phyloP scores from a whole-genome alignment of 2,797 vertebrate species.

The Rallus crepitans region DNA sequence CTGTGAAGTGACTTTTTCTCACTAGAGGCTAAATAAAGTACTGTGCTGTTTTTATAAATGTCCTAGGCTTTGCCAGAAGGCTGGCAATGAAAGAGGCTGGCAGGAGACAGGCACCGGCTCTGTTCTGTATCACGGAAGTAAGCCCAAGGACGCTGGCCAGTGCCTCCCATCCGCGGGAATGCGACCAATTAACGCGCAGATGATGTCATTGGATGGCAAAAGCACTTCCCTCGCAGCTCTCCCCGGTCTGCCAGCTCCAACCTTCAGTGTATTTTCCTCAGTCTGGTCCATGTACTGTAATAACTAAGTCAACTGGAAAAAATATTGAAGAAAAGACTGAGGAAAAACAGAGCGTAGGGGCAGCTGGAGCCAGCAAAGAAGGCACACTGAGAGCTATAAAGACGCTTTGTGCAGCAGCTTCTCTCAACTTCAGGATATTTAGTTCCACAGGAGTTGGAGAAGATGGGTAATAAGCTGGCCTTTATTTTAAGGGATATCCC shows the following conservation, averaged over 20 bases:
- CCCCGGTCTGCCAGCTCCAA: constrained; percentile 47
- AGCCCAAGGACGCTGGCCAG: constrained; percentile 56
- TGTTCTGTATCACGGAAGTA: constrained; percentile 65
- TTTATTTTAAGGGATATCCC: constrained; percentile 75
- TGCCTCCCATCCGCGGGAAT: constrained; percentile 42
- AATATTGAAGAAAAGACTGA: constrained; percentile 73
- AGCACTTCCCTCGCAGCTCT: constrained; percentile 40
- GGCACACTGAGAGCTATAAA: constrained; percentile 72
- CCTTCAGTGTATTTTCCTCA: constrained; percentile 64
- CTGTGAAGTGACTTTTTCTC: constrained; percentile 67
- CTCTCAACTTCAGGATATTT: constrained; percentile 63
- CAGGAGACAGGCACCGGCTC: constrained; percentile 65
- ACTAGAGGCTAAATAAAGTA: constrained; percentile 65
- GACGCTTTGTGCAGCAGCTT: constrained; percentile 73
- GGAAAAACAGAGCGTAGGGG: constrained; percentile 69
- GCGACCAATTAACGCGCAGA: constrained; percentile 27
- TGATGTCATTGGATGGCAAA: constrained; percentile 69
- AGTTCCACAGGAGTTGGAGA: constrained; percentile 69
- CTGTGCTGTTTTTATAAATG: constrained; percentile 70
- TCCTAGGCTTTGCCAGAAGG: constrained; percentile 64
- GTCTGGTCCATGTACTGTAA: constrained; percentile 66
- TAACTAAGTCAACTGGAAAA: constrained; percentile 79
- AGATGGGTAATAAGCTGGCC: constrained; percentile 66
- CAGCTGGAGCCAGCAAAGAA: constrained; percentile 77
- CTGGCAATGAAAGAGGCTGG: constrained; percentile 63